Evolutionary conservation across 2,113 vertebrate genomes (phyloP).

Genomic region (Tachuris rubrigastra): DNA sequence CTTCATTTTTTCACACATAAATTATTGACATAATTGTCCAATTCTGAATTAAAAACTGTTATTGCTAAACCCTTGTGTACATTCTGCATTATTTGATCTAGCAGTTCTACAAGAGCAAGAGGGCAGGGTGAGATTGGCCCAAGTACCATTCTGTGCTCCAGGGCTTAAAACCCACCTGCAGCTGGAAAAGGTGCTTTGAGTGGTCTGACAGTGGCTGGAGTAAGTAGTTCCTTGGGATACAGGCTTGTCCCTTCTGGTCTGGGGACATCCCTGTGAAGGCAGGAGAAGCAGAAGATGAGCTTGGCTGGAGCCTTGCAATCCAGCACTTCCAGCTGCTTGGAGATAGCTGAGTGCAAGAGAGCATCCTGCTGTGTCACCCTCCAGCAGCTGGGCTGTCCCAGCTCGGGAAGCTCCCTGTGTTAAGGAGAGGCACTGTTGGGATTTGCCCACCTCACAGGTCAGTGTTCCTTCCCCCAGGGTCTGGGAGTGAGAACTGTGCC

Average conservation of each 20-base stretch:
- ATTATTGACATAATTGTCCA: neutral
- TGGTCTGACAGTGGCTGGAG: neutral
- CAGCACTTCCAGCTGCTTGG: rapidly evolving
- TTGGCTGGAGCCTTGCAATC: neutral
- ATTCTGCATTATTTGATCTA: neutral
- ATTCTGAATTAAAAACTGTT: neutral
- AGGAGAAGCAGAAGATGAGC: neutral
- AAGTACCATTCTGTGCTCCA: rapidly evolving
- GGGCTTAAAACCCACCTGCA: neutral
- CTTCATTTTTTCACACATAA: neutral
- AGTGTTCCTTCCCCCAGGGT: rapidly evolving
- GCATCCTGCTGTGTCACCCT: neutral
- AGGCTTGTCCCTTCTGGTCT: neutral
- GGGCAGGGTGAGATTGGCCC: neutral
- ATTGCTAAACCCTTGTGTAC: neutral
- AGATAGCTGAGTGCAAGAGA: neutral
- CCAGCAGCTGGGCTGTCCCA: neutral
- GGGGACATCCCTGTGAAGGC: neutral
- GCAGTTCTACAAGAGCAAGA: neutral
- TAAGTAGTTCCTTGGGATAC: neutral
- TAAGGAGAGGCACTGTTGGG: neutral
- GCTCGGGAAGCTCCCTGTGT: rapidly evolving
- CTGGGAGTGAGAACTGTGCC: neutral
- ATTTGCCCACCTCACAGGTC: neutral
- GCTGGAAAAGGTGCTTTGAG: neutral